phyloP scores from a whole-genome alignment of 2,113 vertebrate genomes.

The Mormyrus lacerda region DNA sequence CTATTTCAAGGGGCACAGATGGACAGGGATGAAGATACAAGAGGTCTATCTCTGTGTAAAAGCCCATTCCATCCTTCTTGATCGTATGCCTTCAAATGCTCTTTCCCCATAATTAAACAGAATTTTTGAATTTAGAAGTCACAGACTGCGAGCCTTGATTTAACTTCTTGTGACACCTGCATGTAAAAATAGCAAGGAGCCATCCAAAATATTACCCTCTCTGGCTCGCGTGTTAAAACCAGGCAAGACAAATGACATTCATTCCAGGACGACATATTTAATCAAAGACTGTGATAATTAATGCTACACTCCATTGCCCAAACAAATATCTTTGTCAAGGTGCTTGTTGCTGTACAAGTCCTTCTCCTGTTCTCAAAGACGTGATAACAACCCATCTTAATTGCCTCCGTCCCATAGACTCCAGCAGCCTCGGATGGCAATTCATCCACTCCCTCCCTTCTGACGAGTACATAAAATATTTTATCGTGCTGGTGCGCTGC shows the following conservation, averaged over 20 bases:
- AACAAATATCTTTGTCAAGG: constrained; percentile 75
- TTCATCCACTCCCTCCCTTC: constrained; percentile 59
- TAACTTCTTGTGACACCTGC: constrained; percentile 34
- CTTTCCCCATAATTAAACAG: not conserved
- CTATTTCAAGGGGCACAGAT: constrained; percentile 16
- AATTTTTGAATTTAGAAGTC: constrained; percentile 15
- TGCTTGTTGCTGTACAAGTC: constrained; percentile 64
- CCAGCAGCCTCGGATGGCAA: constrained; percentile 61
- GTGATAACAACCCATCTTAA: constrained; percentile 76
- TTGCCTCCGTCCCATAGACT: constrained; percentile 66
- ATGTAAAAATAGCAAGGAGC: constrained; percentile 38
- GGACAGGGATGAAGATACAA: not conserved
- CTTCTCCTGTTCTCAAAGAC: constrained; percentile 61
- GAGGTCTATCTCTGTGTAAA: constrained; percentile 2
- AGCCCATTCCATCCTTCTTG: not conserved
- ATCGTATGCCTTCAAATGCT: not conserved
- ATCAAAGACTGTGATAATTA: constrained; percentile 68
- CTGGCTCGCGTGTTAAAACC: constrained; percentile 42
- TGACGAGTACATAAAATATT: constrained; percentile 83
- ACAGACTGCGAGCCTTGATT: constrained; percentile 25
- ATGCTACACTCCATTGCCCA: constrained; percentile 67
- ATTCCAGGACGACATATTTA: constrained; percentile 57
- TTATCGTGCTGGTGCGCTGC: constrained; percentile 74
- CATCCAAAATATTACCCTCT: constrained; percentile 50
- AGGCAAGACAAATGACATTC: constrained; percentile 63